These are phyloP conservation scores for Characodon lateralis DNA, from an alignment of 2,797 vertebrate species.

Conservation along the genomic window DNA sequence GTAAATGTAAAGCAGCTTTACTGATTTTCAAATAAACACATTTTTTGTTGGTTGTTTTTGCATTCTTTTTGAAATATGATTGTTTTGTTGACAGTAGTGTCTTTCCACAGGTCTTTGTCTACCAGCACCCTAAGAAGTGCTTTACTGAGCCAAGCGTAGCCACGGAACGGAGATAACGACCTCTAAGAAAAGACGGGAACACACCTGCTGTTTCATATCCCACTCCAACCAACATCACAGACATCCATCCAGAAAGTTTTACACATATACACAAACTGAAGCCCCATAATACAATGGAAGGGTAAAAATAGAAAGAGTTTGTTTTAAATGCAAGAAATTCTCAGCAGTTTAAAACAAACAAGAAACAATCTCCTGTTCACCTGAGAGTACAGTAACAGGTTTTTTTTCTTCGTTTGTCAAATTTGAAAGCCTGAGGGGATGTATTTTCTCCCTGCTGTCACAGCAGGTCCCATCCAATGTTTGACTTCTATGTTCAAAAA, in stretches of 20 bases:
- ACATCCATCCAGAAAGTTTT: conserved; percentile 15
- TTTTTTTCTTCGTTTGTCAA: conserved; percentile 27
- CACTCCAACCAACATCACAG: conserved; percentile 40
- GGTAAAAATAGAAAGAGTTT: conserved; percentile 33
- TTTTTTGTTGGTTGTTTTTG: conserved; percentile 49
- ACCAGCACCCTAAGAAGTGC: conserved; percentile 32
- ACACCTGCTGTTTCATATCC: conserved; percentile 65
- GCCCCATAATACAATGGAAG: conserved; percentile 23
- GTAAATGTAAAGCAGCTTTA: conserved; percentile 48
- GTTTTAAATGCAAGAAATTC: conserved; percentile 26
- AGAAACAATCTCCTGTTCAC: conserved; percentile 28
- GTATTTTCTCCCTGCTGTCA: conserved; percentile 33
- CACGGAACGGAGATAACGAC: conserved; percentile 56
- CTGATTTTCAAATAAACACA: conserved; percentile 67
- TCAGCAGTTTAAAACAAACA: conserved; percentile 38
- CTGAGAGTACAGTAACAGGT: conserved; percentile 2
- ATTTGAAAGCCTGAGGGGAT: conserved; percentile 32
- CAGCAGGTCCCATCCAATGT: conserved; percentile 26
- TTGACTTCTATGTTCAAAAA: background rate
- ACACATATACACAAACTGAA: conserved; percentile 4
- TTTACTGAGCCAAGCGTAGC: conserved; percentile 48
- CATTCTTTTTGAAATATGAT: conserved; percentile 56
- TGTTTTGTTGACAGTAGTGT: conserved; percentile 22
- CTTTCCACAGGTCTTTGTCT: conserved; percentile 23
- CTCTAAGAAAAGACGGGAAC: conserved; percentile 55